Base-by-base conservation (phyloP, 2,797 vertebrate genomes). In the Heterohyrax brucei region DNA sequence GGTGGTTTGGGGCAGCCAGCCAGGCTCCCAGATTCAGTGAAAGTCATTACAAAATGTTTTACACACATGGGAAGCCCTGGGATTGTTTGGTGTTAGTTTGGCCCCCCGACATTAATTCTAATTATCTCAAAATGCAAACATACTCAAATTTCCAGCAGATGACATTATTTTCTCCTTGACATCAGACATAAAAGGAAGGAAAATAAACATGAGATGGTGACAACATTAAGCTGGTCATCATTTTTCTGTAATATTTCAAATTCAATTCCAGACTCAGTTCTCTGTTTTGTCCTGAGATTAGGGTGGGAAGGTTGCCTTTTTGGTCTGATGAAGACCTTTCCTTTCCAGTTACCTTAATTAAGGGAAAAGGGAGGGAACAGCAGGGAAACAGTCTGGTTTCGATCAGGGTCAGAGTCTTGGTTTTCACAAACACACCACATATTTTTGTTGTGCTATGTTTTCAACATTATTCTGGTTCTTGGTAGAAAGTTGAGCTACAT, bases 91-190 rank as follows among this genome's bases (percentile, higher is more conserved):
- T 98, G 96, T 98, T 98, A 96, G 97, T 96, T 98, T 98, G 98
- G 97, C 97, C 98, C 98, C 98, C 97, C 94, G 72, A 98, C 98
- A 98, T 98, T 99, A 98, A 98, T 98, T 98, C 98, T 98, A 98
- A 98, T 98, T 98, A 98, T 98, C 98, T 98, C 98, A 98, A 98
- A 99, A 98, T 97, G 97, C 98, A 98, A 98, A 98, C 98, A 98
- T 93, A 87, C 96, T 98, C 97, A 97, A 97, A 95, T 98, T 98
- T 98, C 98, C 98, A 98, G 96, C 97, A 98, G 98, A 98, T 98
- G 98, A 98, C 97, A 98, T 98, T 98, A 98, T 98, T 98, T 98
- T 98, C 97, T 98, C 96, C 98, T 98, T 98, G 97, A 98, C 98
- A 98, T 98, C 98, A 98, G 98, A 98, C 98, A 98, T 98, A 98